Evolutionary conservation across 2,113 vertebrate species (phyloP).

Genomic region (Tupaia chinensis): DNA sequence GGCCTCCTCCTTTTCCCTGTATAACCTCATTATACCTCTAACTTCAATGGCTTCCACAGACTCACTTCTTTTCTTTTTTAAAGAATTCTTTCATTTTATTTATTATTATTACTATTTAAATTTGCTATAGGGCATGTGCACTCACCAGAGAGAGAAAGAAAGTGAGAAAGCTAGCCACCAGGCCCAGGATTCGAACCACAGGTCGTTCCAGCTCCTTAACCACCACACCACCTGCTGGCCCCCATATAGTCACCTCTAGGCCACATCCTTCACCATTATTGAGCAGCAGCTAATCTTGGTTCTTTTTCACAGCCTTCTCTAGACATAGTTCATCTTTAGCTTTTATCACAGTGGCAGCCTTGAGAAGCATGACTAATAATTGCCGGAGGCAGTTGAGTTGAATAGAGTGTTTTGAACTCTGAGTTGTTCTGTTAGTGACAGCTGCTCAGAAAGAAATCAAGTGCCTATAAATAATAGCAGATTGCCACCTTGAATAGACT

Average conservation of each 20-base stretch:
- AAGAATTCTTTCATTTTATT: too few species aligned
- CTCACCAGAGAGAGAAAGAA: too few species aligned
- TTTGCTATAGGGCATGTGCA: too few species aligned
- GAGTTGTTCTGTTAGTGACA: constrained; percentile 76
- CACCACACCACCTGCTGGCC: not conserved
- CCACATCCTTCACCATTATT: not conserved
- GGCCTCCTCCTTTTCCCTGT: not conserved
- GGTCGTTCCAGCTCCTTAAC: too few species aligned
- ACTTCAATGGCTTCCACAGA: not conserved
- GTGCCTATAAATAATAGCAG: constrained; percentile 76
- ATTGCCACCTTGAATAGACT: constrained; percentile 74
- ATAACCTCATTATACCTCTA: not conserved
- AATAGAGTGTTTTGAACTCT: constrained; percentile 76
- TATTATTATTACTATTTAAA: too few species aligned
- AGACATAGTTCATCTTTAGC: constrained; percentile 61
- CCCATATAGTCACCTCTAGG: not conserved
- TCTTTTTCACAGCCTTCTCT: constrained; percentile 45
- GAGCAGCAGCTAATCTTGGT: not conserved
- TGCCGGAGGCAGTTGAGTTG: constrained; percentile 70
- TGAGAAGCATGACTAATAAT: constrained; percentile 70
- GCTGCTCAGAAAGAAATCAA: constrained; percentile 73
- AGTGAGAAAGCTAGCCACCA: too few species aligned
- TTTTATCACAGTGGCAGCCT: constrained; percentile 63
- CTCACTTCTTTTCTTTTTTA: not conserved
- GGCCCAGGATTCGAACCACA: too few species aligned